These are phyloP conservation scores for Tipula unca DNA, from an alignment of 2,888 invertebrate genomes.

Conservation along the genomic window DNA sequence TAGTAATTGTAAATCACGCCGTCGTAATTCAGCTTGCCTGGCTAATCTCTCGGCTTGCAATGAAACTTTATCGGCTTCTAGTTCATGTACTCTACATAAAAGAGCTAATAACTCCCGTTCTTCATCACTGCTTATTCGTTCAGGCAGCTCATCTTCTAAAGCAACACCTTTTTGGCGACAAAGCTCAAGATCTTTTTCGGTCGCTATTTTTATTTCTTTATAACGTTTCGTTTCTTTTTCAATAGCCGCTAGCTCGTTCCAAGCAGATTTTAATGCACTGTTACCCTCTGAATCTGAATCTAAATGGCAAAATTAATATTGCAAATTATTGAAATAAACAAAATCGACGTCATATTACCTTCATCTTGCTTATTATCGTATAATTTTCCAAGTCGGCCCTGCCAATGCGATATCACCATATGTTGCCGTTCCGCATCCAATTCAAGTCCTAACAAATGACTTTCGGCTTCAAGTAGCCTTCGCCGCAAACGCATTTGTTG, in stretches of 20 bases:
- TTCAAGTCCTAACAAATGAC: constrained; percentile 75
- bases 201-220: constrained; percentile 62
- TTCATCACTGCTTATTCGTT: constrained; percentile 75
- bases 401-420: constrained; percentile 79
- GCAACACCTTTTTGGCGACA: constrained; percentile 69
- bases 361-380: constrained; percentile 39
- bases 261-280: constrained; percentile 62
- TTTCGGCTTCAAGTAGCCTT: constrained; percentile 84
- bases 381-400: constrained; percentile 65
- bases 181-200: constrained; percentile 72
- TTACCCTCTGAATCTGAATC: constrained; percentile 40
- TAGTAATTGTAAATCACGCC: constrained; percentile 74
- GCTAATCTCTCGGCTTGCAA: constrained; percentile 80
- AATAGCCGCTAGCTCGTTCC: constrained; percentile 74
- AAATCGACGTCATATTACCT: constrained; percentile 28
- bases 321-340: neutral
- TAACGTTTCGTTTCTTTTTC: constrained; percentile 79
- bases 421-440: constrained; percentile 84
- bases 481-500: constrained; percentile 86
- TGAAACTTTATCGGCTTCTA: constrained; percentile 91
- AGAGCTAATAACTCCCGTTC: constrained; percentile 77
- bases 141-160: constrained; percentile 81
- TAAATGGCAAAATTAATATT: constrained; percentile 24
- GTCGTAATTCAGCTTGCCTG: constrained; percentile 75
- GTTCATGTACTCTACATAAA: constrained; percentile 84